Percentiles rank a stretch among this genome's conserved stretches.
Evolutionary conservation across 2,888 invertebrate genomes (phyloP).

Genomic region (Chrysodeixis includens): DNA sequence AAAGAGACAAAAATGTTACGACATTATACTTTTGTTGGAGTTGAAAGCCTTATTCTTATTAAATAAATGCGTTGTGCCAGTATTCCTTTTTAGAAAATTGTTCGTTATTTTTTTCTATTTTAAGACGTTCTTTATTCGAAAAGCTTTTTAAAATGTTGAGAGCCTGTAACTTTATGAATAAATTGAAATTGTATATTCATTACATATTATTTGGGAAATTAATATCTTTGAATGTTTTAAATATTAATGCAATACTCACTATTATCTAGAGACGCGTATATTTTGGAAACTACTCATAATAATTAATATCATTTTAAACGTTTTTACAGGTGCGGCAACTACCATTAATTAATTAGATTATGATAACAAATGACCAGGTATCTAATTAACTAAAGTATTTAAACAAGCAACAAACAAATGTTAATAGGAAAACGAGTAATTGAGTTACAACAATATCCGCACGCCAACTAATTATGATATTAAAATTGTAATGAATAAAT

Average conservation of each 20-base stretch:
- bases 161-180: neutral
- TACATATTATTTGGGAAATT: neutral
- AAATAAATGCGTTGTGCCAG: conserved; percentile 26
- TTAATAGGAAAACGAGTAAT: conserved; percentile 21
- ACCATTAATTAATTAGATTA: conserved; percentile 19
- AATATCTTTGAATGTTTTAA: neutral
- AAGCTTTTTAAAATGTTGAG: neutral
- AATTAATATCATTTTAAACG: neutral
- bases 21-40: conserved; percentile 39
- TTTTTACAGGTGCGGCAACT: neutral
- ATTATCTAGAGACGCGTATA: neutral
- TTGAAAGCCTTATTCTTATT: conserved; percentile 36
- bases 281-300: neutral
- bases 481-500: conserved; percentile 16
- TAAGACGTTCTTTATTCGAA: neutral
- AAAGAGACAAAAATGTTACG: conserved; percentile 30
- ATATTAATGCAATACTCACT: neutral
- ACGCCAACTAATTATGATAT: conserved; percentile 14
- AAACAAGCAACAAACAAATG: conserved; percentile 17
- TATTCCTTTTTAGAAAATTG: conserved; percentile 5
- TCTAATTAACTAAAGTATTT: conserved; percentile 33
- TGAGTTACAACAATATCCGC: conserved; percentile 10
- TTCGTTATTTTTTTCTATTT: neutral
- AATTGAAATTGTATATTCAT: neutral
- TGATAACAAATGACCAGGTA: conserved; percentile 13